phyloP scores from a whole-genome alignment of 1,140 invertebrate species.

The Drosophila ercepeae region DNA sequence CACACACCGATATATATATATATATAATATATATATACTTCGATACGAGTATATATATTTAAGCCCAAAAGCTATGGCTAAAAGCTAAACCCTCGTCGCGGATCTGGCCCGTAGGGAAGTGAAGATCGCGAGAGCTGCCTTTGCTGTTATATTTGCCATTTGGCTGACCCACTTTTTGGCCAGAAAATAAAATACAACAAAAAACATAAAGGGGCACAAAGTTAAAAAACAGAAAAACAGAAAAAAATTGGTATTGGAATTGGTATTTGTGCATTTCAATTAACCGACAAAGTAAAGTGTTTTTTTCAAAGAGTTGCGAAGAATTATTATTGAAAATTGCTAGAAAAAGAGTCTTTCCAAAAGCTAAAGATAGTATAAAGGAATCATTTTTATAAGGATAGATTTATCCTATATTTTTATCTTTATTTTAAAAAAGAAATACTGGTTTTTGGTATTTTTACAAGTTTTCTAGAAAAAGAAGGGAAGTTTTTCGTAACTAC shows the following conservation, averaged over 20 bases:
- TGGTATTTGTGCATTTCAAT: no score
- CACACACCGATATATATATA: not conserved
- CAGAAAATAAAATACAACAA: conserved; percentile 9
- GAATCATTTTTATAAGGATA: no score
- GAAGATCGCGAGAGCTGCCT: conserved; percentile 11
- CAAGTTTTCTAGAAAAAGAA: no score
- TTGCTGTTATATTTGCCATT: conserved; percentile 20
- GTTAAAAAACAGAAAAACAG: not conserved
- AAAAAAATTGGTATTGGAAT: conserved; percentile 36
- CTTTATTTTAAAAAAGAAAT: no score
- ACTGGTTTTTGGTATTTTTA: no score
- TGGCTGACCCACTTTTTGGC: conserved; percentile 33
- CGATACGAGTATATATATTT: not conserved
- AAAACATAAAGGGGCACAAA: not conserved
- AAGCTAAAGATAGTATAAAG: no score
- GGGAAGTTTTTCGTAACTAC: no score
- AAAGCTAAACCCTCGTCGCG: conserved; percentile 2
- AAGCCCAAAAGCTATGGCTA: not conserved
- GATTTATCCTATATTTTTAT: no score
- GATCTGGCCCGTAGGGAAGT: conserved; percentile 26
- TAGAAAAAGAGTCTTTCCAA: no score
- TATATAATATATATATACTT: not conserved
- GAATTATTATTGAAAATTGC: not conserved
- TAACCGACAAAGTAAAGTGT: no score
- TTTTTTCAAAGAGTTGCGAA: no score